Base-by-base conservation (phyloP, 2,888 invertebrate genomes). In the Odontocerum albicorne region DNA sequence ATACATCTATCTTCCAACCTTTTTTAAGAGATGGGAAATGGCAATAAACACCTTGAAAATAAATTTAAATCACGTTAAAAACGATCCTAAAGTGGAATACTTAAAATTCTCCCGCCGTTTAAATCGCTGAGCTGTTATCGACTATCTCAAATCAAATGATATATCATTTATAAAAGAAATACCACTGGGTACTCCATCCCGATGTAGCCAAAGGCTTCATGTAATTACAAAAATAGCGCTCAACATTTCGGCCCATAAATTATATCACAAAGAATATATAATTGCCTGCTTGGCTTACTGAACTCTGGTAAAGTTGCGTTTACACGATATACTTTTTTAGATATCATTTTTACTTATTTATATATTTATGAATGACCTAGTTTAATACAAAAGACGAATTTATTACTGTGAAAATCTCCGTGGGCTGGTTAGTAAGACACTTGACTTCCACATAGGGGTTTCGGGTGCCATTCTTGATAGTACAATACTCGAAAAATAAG, bases 121-220 rank as follows among this genome's bases (percentile, higher is more conserved):
- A 6, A 35, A 15, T 19, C 35, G 46, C 4, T 20, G 46, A 46
- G 46, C 21, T 46, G 20, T 35, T 46, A 46, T 46, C 46, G 33
- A 21, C 12, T 21, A 46, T 46, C 46, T 46, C 3, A 21, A 35
- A 46, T 46, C 46, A 46, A 46, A 46, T 46, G 46, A 46, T 46
- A 46, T 35, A 46, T 46, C 46, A 20, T 35, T 19, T 46, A 46
- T 6, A 35, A 35, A 35, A 36, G 47, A 36, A 47, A 38, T 27
- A 36, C 35, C n/a, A 35, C 7, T 12, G 22, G 19, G 21, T 32
- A 46, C 35, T 46, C 21, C 31, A 47, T 47, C 27, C 47, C 22
- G 22, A 47, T 47, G 36, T 38, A 47, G 47, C 47, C 47, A 47
- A 47, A 47, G 38, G 47, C 47, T 38, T 27, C 17, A 27, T 38